These are phyloP conservation scores for Oreohelix idahoensis DNA, from an alignment of 1,140 invertebrate genomes.

Conservation along the genomic window DNA sequence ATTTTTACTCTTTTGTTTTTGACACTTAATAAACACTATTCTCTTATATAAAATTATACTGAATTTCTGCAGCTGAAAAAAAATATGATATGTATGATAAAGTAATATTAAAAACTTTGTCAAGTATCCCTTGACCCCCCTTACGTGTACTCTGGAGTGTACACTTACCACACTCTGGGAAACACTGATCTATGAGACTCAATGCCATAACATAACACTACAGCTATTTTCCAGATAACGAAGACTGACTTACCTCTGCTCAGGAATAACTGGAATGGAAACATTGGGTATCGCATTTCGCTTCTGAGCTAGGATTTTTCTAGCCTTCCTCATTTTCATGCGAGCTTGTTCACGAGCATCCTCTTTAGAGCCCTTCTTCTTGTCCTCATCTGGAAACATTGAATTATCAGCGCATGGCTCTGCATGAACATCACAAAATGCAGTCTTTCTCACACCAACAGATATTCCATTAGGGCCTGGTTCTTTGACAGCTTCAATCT, in stretches of 20 bases:
- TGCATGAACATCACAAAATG: constrained; percentile 95
- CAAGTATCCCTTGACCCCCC: too few relatives aligned
- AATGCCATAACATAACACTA: too few relatives aligned
- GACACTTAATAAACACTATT: too few relatives aligned
- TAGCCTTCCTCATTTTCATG: constrained; percentile 84
- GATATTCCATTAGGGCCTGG: constrained; percentile 62
- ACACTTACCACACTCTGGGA: too few relatives aligned
- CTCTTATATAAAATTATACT: too few relatives aligned
- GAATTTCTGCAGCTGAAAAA: too few relatives aligned
- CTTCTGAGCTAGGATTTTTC: constrained; percentile 87
- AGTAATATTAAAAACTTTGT: too few relatives aligned
- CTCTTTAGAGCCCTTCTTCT: constrained; percentile 70
- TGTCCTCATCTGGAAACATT: constrained; percentile 64
- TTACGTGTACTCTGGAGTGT: too few relatives aligned
- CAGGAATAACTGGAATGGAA: constrained; percentile 93
- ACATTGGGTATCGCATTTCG: constrained; percentile 91
- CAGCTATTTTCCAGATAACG: too few relatives aligned
- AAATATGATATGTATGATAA: too few relatives aligned
- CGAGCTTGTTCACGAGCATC: constrained; percentile 76
- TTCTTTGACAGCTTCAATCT: constrained; percentile 84
- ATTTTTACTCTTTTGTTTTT: too few relatives aligned
- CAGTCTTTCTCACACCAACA: constrained; percentile 91
- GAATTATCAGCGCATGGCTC: constrained; percentile 76
- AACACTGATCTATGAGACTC: too few relatives aligned
- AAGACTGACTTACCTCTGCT: constrained; percentile 77